Conservation (phyloP, 1,140 invertebrate genomes). For the Ephestia elutella region DNA sequence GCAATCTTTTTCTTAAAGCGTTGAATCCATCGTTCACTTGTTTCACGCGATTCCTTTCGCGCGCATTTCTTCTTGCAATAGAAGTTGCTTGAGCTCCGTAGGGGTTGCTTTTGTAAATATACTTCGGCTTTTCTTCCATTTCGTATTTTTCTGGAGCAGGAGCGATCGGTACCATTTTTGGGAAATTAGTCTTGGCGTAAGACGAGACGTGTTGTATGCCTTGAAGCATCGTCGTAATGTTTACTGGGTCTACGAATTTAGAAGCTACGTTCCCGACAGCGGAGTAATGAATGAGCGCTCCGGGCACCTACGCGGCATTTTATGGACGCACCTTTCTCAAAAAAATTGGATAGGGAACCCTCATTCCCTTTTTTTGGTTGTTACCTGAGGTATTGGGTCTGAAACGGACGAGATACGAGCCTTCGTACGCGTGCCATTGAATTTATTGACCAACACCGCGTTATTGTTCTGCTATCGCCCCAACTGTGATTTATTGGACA, state of each 20-base stretch:
- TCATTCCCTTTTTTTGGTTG: slow-evolving; percentile 58
- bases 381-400: slow-evolving; percentile 54
- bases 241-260: slow-evolving; percentile 13
- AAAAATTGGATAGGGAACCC: slow-evolving; percentile 58
- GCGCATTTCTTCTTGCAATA: slow-evolving; percentile 92
- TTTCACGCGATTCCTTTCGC: slow-evolving; percentile 95
- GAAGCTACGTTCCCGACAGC: slow-evolving; percentile 26
- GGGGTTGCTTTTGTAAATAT: slow-evolving; percentile 79
- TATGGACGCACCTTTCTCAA: slow-evolving; percentile 50
- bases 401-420: slow-evolving; percentile 31
- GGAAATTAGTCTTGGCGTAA: slow-evolving; percentile 32
- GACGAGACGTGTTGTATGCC: slow-evolving; percentile 35
- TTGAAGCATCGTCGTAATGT: slow-evolving; percentile 43
- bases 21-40: slow-evolving; percentile 96
- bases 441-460: slow-evolving; percentile 29
- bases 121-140: slow-evolving; percentile 75
- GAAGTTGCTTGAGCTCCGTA: slow-evolving; percentile 84
- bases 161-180: slow-evolving; percentile 68
- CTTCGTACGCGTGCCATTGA: slow-evolving; percentile 59
- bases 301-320: slow-evolving; percentile 36
- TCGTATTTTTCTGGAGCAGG: slow-evolving; percentile 60
- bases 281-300: slow-evolving; percentile 49
- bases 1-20: slow-evolving; percentile 89
- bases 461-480: background rate
- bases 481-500: background rate